Evolutionary conservation across 2,888 invertebrate genomes (phyloP), one percentile per base, ranked within the genome.

Genomic region (Nomada fabriciana): DNA sequence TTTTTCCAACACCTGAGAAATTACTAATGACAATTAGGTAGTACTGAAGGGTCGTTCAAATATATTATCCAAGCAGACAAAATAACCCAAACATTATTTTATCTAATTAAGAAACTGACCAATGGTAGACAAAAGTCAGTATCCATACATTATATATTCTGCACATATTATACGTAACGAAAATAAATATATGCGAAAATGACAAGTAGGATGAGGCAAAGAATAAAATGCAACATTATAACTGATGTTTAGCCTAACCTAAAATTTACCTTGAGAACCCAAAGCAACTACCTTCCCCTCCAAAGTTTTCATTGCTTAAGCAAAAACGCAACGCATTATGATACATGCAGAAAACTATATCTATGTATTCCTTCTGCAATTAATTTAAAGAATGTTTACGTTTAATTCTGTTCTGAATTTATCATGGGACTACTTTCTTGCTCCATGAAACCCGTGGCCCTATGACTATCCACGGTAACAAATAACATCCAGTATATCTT

Each of bases 211-310:
- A 20, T 4, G 1, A 25, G n/a, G 43, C 13, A 7, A 29, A 29
- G 4, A 55, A n/a, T 13, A 13, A 15, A 68, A 15, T 53, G 53
- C 10, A 20, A 9, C 20, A 20, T n/a, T 4, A 55, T 52, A 1
- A 36, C 63, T 15, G n/a, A n/a, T 18, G 2, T 36, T 52, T n/a
- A 36, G 29, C 13, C 4, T 59, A 13, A 63, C 9, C 0, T 4
- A 10, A 23, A 23, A 65, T 80, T 95, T 95, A 97, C 97, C 97
- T 96, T 97, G 96, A 70, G 97, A 95, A 74, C 98, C 98, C 79
- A 98, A 95, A 86, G 98, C 96, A 69, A 98, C 98, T 70, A 98
- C 96, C 96, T 98, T 98, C 80, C 97, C 98, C 93, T 97, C 96
- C 85, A 97, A 95, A 83, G 96, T 96, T 94, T 96, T 96, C 97